Conservation (phyloP, 2,888 invertebrate genomes). For the Athalia circularis region DNA sequence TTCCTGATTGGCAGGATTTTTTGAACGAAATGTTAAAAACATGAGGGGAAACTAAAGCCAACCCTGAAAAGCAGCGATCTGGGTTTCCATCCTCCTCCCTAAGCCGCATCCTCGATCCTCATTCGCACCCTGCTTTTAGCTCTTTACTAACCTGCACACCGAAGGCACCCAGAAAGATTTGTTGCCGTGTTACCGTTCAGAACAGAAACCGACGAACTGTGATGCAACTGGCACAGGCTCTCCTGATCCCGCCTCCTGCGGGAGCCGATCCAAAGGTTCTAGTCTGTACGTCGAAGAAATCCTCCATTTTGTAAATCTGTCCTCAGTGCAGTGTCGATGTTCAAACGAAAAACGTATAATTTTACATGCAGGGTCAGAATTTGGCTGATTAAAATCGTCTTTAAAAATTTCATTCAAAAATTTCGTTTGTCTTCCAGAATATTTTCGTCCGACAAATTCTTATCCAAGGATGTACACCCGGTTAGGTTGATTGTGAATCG, state of each 20-base stretch:
- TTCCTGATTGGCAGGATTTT: too few species aligned
- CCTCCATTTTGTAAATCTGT: conserved; percentile 65
- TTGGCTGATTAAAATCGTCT: too few species aligned
- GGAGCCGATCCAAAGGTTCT: conserved; percentile 48
- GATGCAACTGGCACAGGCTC: conserved; percentile 25
- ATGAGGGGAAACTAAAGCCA: conserved; percentile 23
- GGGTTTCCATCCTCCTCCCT: conserved; percentile 58
- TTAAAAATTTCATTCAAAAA: too few species aligned
- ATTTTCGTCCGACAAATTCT: too few species aligned
- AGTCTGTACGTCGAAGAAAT: conserved; percentile 54
- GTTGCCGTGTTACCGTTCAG: background rate
- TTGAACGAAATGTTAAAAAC: too few species aligned
- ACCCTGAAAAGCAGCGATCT: conserved; percentile 53
- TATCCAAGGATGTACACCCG: too few species aligned
- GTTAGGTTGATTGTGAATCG: too few species aligned
- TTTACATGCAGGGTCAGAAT: too few species aligned
- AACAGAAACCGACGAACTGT: conserved; percentile 26
- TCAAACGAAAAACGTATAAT: too few species aligned
- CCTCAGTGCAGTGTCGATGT: conserved; percentile 14
- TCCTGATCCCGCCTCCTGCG: conserved; percentile 35
- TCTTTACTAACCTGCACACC: conserved; percentile 52
- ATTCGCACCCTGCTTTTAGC: conserved; percentile 41
- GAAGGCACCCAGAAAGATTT: background rate
- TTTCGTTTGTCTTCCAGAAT: too few species aligned
- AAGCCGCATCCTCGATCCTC: conserved; percentile 49